Conservation (phyloP, 2,113 vertebrate genomes). For the Callocephalon fimbriatum region DNA sequence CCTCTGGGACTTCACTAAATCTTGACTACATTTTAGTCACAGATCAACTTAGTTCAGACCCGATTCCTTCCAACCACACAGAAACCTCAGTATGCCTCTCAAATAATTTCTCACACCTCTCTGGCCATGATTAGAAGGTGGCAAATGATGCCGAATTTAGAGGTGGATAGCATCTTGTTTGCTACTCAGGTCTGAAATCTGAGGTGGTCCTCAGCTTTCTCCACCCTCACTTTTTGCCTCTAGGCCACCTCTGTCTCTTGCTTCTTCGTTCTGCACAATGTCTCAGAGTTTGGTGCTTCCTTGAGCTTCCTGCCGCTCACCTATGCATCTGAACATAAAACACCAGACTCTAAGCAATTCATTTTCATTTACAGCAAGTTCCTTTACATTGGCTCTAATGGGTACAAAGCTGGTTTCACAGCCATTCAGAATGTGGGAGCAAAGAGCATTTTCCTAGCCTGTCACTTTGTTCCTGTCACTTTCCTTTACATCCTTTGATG, state of each 20-base stretch:
- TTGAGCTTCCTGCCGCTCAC: constrained; percentile 36
- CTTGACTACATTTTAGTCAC: not conserved
- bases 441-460: constrained; percentile 61
- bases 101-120: not conserved
- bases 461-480: constrained; percentile 60
- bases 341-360: constrained; percentile 46
- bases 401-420: constrained; percentile 63
- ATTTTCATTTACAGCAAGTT: constrained; percentile 55
- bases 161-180: not conserved
- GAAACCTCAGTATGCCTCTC: not conserved
- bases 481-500: constrained; percentile 60
- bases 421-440: constrained; percentile 61
- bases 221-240: not conserved
- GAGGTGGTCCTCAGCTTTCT: not conserved
- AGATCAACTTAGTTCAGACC: not conserved
- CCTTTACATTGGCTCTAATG: constrained; percentile 31
- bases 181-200: not conserved
- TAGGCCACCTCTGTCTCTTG: constrained; percentile 17
- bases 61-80: not conserved
- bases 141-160: not conserved
- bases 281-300: not conserved
- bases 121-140: not conserved
- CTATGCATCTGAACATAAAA: constrained; percentile 41
- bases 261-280: not conserved
- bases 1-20: not conserved